These are phyloP conservation scores for Gymnogyps californianus DNA, from an alignment of 2,113 vertebrate species.

Conservation along the genomic window DNA sequence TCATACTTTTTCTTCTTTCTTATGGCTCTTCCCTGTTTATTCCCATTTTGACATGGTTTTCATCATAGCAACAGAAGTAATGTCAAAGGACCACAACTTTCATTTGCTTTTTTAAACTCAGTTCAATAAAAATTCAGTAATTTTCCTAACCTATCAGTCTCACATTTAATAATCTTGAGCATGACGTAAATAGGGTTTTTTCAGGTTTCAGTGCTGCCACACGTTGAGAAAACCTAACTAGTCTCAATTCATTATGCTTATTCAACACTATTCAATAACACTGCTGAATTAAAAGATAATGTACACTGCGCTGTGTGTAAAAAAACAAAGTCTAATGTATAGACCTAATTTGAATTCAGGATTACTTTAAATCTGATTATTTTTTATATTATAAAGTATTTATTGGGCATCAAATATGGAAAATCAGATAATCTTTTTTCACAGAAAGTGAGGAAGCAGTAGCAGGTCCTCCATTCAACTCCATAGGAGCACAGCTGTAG, in stretches of 20 bases:
- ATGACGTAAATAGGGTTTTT: neutral
- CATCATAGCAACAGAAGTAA: neutral
- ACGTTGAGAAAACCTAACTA: neutral
- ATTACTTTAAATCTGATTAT: neutral
- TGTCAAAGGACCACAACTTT: neutral
- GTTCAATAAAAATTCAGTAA: neutral
- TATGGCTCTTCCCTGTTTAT: neutral
- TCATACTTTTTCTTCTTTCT: neutral
- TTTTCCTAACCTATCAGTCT: neutral
- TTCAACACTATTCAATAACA: neutral
- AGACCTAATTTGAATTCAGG: neutral
- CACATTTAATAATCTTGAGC: neutral
- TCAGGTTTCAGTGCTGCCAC: neutral
- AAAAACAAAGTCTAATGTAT: neutral
- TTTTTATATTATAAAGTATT: neutral
- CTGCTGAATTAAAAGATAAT: neutral
- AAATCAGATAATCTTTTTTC: neutral
- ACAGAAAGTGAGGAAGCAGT: neutral
- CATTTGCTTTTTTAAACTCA: neutral
- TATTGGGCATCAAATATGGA: neutral
- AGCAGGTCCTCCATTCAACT: neutral
- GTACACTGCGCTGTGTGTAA: neutral
- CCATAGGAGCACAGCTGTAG: neutral
- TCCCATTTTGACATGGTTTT: neutral
- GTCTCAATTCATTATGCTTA: neutral